Evolutionary conservation across 2,113 vertebrate species (phyloP).

Genomic region (Tupaia chinensis): DNA sequence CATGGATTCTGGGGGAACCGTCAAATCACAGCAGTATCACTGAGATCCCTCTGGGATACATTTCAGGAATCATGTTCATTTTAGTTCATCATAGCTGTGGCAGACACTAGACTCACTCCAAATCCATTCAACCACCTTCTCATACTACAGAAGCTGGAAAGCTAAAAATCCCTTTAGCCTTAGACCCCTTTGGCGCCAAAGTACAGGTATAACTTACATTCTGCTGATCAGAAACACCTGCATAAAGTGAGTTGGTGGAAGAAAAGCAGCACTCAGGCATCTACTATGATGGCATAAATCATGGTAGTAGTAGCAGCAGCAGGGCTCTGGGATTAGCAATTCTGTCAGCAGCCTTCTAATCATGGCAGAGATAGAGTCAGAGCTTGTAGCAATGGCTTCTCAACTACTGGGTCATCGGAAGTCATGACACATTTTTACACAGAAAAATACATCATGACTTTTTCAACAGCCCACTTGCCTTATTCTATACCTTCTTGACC

Average conservation of each 20-base stretch:
- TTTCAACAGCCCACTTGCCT: too few relatives aligned
- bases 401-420: not conserved
- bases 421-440: too few relatives aligned
- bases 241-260: not conserved
- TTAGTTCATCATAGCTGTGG: not conserved
- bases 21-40: not conserved
- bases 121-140: not conserved
- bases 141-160: not conserved
- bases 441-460: too few relatives aligned
- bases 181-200: not conserved
- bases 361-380: not conserved
- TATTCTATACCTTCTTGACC: not conserved
- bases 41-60: not conserved
- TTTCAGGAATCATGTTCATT: not conserved
- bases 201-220: not conserved
- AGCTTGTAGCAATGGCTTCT: not conserved
- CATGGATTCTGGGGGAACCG: too few relatives aligned
- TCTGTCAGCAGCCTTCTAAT: not conserved
- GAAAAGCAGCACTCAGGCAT: not conserved
- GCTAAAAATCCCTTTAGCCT: not conserved
- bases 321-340: not conserved
- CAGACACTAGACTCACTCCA: not conserved
- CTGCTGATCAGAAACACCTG: not conserved
- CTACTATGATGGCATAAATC: not conserved
- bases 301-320: not conserved